These are phyloP conservation scores for Coptodon rendalli DNA, from an alignment of 2,113 vertebrate species.

Conservation along the genomic window DNA sequence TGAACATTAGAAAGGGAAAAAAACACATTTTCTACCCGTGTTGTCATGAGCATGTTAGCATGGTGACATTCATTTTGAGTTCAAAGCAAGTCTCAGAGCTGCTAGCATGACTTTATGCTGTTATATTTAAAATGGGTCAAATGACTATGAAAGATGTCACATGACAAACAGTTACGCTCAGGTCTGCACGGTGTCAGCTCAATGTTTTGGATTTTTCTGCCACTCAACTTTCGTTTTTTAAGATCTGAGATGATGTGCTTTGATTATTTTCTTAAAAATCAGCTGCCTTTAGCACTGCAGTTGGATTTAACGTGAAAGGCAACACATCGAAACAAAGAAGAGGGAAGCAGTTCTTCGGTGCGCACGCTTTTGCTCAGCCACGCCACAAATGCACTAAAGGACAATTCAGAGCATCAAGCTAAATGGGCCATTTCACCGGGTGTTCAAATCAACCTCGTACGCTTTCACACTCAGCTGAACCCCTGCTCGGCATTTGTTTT, in stretches of 20 bases:
- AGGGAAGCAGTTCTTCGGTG: not conserved
- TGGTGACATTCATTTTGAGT: not conserved
- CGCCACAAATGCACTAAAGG: not conserved
- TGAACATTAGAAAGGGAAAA: not conserved
- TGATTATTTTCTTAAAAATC: not conserved
- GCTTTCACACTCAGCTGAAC: conserved; percentile 21
- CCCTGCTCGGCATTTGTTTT: conserved; percentile 21
- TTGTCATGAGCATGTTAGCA: not conserved
- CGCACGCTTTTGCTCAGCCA: not conserved
- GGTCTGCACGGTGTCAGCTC: not conserved
- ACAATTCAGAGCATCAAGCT: conserved; percentile 20
- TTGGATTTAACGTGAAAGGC: not conserved
- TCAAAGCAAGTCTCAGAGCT: not conserved
- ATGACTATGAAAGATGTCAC: not conserved
- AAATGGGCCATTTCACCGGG: conserved; percentile 27
- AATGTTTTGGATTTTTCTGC: not conserved
- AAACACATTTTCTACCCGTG: not conserved
- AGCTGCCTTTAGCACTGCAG: not conserved
- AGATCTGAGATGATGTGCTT: not conserved
- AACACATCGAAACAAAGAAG: not conserved
- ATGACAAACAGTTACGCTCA: not conserved
- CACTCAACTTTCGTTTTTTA: not conserved
- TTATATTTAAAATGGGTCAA: not conserved
- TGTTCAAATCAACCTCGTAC: conserved; percentile 24
- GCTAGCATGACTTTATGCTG: not conserved